These are phyloP conservation scores for Crocuta crocuta DNA, from an alignment of 2,113 vertebrate genomes.

Conservation along the genomic window DNA sequence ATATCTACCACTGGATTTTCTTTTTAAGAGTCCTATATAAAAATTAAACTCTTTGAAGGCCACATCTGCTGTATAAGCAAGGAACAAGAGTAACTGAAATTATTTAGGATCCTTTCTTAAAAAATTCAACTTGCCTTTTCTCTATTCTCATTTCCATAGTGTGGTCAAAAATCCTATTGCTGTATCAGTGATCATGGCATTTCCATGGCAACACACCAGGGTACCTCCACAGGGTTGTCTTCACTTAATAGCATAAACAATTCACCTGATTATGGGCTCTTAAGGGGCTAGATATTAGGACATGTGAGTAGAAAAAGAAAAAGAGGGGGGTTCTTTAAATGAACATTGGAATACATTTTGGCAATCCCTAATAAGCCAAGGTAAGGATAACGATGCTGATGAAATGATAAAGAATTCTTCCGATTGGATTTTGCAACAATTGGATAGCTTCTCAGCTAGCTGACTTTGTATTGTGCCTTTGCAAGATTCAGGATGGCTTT, in stretches of 20 bases:
- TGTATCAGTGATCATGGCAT: constrained; percentile 63
- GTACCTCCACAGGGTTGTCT: not conserved
- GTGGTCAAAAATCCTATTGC: constrained; percentile 63
- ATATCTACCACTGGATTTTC: not conserved
- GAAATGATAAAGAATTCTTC: constrained; percentile 22
- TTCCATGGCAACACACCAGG: constrained; percentile 73
- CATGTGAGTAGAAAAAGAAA: not conserved
- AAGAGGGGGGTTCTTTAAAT: not conserved
- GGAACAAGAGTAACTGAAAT: not conserved
- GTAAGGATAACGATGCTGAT: not conserved
- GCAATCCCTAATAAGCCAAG: not conserved
- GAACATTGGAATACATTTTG: not conserved
- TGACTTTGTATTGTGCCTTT: constrained; percentile 26
- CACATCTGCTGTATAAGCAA: not conserved
- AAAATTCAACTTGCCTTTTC: constrained; percentile 53
- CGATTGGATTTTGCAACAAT: constrained; percentile 20
- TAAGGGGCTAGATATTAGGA: not conserved
- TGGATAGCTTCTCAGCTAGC: constrained; percentile 39
- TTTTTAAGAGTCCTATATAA: not conserved
- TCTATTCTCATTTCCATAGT: constrained; percentile 55
- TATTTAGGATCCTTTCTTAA: constrained; percentile 11
- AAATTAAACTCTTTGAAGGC: not conserved
- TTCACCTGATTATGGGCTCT: constrained; percentile 64
- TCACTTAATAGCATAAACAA: constrained; percentile 70
- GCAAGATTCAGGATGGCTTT: constrained; percentile 21